These are phyloP conservation scores for Spheniscus humboldti DNA, from an alignment of 2,797 vertebrate species.

Conservation along the genomic window DNA sequence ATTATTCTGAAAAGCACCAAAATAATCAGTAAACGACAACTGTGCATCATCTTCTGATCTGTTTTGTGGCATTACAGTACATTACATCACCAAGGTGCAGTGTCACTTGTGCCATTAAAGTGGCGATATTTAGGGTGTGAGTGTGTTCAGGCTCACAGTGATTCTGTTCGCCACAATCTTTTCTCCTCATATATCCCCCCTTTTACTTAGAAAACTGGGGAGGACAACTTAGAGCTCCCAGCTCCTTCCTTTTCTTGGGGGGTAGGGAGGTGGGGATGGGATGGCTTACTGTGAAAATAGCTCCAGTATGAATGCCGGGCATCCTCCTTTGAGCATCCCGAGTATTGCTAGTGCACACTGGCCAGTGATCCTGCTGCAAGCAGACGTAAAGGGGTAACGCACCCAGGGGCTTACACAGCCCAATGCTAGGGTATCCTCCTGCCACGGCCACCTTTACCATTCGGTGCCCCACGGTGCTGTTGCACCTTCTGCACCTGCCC, in stretches of 20 bases:
- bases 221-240: background rate
- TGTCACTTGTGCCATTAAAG: background rate
- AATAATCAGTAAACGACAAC: background rate
- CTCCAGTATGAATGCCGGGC: background rate
- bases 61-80: background rate
- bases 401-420: background rate
- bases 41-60: background rate
- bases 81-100: background rate
- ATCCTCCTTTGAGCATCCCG: background rate
- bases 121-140: background rate
- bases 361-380: background rate
- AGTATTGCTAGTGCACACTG: background rate
- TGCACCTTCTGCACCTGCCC: background rate
- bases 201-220: background rate
- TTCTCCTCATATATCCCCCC: background rate
- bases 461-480: rapidly evolving
- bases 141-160: background rate
- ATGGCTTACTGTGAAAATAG: background rate
- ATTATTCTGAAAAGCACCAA: background rate
- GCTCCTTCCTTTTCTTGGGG: background rate
- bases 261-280: background rate
- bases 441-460: background rate
- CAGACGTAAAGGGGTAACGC: background rate
- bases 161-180: background rate
- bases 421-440: no score